These are phyloP conservation scores for Bursaphelenchus okinawaensis DNA, from an alignment of 2,888 invertebrate genomes.

Conservation along the genomic window DNA sequence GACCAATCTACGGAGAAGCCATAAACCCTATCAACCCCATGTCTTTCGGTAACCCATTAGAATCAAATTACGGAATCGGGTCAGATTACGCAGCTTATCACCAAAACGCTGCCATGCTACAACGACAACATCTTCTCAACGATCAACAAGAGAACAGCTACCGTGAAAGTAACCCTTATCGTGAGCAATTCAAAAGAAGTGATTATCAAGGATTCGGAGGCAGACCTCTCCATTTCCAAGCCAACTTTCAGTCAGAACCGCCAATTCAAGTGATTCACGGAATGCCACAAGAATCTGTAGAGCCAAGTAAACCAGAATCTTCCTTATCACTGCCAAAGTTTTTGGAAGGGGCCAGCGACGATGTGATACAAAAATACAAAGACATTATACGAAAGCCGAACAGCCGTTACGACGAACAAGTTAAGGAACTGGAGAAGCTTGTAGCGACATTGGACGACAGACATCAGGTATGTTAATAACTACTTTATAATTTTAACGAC, in stretches of 20 bases:
- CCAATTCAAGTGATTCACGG: conserved; percentile 13
- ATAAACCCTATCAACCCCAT: background rate
- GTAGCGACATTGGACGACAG: conserved; percentile 24
- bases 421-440: conserved; percentile 29
- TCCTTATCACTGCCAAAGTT: conserved; percentile 21
- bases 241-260: background rate
- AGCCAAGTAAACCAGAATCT: background rate
- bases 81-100: conserved; percentile 7
- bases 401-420: conserved; percentile 27
- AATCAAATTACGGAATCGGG: background rate
- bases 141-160: background rate
- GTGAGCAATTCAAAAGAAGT: no score
- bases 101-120: background rate
- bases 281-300: background rate
- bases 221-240: no score
- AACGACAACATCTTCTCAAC: background rate
- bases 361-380: conserved; percentile 28
- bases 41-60: background rate
- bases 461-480: conserved; percentile 20
- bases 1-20: background rate
- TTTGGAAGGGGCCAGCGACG: conserved; percentile 23
- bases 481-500: background rate
- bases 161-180: background rate
- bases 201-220: no score
- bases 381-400: conserved; percentile 30